These are phyloP conservation scores for Nanorana parkeri DNA, from an alignment of 2,113 vertebrate species.

Conservation along the genomic window DNA sequence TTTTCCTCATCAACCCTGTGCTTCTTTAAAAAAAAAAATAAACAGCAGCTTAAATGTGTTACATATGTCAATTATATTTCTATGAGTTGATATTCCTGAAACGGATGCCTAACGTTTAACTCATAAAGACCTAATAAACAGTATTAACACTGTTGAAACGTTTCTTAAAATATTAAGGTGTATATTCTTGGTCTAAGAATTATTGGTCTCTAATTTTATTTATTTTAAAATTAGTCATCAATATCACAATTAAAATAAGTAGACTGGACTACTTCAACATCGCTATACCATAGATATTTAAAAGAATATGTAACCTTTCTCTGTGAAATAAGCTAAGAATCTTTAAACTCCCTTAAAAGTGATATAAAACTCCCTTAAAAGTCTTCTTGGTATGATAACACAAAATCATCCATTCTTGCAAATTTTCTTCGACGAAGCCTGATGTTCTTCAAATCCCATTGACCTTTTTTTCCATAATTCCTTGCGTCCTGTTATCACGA, in stretches of 20 bases:
- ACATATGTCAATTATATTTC: background rate
- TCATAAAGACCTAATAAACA: background rate
- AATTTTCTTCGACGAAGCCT: slow-evolving; percentile 8
- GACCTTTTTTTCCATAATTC: slow-evolving; percentile 14
- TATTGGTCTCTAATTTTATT: background rate
- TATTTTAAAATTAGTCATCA: background rate
- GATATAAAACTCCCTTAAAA: too few species aligned
- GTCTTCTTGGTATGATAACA: slow-evolving; percentile 2
- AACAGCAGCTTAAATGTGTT: background rate
- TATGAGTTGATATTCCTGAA: background rate
- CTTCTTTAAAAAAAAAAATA: background rate
- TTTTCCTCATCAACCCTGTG: background rate
- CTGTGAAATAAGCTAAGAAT: background rate
- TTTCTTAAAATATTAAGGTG: background rate
- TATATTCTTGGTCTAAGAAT: background rate
- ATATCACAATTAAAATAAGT: background rate
- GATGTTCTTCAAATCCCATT: slow-evolving; percentile 5
- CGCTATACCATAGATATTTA: background rate
- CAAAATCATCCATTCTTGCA: slow-evolving; percentile 9
- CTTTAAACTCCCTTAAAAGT: slow-evolving; percentile 14
- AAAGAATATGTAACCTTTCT: slow-evolving; percentile 3
- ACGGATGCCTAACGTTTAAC: background rate
- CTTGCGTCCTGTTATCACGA: slow-evolving; percentile 11
- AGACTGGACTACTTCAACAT: background rate
- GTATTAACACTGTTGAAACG: background rate